Conservation (phyloP, 2,888 invertebrate genomes). For the Drosophila seclusa region DNA sequence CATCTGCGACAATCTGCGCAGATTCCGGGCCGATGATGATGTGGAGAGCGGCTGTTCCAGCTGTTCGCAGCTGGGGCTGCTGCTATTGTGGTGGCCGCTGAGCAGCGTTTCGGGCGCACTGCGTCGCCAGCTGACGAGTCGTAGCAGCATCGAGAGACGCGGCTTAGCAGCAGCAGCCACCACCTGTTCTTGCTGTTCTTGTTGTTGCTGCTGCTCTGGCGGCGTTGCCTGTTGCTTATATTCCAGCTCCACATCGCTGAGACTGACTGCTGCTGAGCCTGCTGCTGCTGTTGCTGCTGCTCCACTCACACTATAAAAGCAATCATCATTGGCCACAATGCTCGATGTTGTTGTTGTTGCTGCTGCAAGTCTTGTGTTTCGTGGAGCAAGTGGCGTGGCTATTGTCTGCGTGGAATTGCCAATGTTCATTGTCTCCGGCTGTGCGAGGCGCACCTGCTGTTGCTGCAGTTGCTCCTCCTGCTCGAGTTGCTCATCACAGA, state of each 20-base stretch:
- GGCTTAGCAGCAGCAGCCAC: slow-evolving; percentile 16
- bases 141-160: slow-evolving; percentile 43
- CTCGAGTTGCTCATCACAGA: slow-evolving; percentile 40
- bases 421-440: slow-evolving; percentile 72
- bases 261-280: background rate
- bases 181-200: background rate
- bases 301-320: slow-evolving; percentile 75
- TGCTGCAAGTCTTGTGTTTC: background rate
- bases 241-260: slow-evolving; percentile 42
- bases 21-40: slow-evolving; percentile 55
- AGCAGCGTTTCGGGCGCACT: slow-evolving; percentile 46
- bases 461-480: slow-evolving; percentile 3
- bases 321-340: slow-evolving; percentile 54
- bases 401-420: slow-evolving; percentile 76
- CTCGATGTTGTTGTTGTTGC: slow-evolving; percentile 46
- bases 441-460: slow-evolving; percentile 63
- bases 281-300: background rate
- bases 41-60: slow-evolving; percentile 51
- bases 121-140: slow-evolving; percentile 57
- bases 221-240: slow-evolving; percentile 58
- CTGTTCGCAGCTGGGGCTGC: slow-evolving; percentile 30
- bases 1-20: slow-evolving; percentile 82
- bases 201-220: slow-evolving; percentile 18
- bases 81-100: slow-evolving; percentile 43
- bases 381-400: slow-evolving; percentile 44